Base-by-base conservation (phyloP, 2,888 invertebrate genomes). In the Ochropacha duplaris region DNA sequence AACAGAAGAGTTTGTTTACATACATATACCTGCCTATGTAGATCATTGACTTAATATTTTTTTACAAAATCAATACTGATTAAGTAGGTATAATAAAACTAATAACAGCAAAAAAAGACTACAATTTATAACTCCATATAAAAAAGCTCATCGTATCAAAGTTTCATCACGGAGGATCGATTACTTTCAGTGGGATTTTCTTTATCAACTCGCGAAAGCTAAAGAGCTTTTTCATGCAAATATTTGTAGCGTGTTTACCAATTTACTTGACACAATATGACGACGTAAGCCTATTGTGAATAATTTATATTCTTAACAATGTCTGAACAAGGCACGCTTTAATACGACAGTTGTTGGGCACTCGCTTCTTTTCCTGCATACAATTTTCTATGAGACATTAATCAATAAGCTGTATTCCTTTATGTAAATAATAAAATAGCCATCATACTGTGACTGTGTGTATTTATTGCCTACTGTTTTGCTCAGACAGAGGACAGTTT, bases 161-260 rank as follows among this genome's bases (percentile, higher is more conserved):
- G 4, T 36, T 36, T 5, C n/a, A 5, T 36, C 36, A 36, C n/a
- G 4, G 36, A 31, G 12, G 4, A 36, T 36, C 36, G n/a, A n/a
- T 36, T n/a, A 36, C n/a, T 36, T 36, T 31, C 31, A 31, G 12
- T 31, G 12, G 2, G 12, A 31, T 31, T 12, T 31, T n/a, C 4
- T n/a, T n/a, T n/a, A 36, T 31, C 14, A 36, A 36, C n/a, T 36
- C n/a, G 36, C 36, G n/a, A 36, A n/a, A 36, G 36, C 36, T 36
- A n/a, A 36, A n/a, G 4, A n/a, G 36, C 76, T 78, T 79, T 77
- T 78, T 71, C 72, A 76, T 78, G 76, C 78, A 72, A 78, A 78
- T 78, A 36, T 36, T n/a, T 36, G 12, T 36, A 36, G 36, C 36
- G 2, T 36, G n/a, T 36, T 36, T 36, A n/a, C 44, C 9, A 44